Percentiles rank a stretch among this genome's conserved stretches.
Conservation (phyloP, 37 sponge, comb jelly and placozoan species). For the Aplysina aerophoba region DNA sequence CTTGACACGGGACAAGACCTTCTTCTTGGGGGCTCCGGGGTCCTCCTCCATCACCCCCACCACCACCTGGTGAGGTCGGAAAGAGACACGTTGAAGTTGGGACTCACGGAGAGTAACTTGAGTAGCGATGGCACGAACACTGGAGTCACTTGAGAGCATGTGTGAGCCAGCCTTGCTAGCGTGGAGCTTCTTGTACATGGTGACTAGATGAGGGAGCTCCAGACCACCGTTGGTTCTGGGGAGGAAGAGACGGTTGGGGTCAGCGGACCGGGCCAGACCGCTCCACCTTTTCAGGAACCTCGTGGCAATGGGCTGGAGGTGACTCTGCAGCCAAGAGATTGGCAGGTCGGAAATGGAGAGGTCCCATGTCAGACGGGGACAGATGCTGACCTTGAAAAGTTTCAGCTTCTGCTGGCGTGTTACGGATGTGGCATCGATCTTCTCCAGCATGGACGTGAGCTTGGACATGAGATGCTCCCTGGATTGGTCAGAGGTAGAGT, state of each 20-base stretch:
- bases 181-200: slow-evolving; percentile 20
- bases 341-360: slow-evolving; percentile 15
- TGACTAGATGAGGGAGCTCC: not conserved
- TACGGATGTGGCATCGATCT: not conserved
- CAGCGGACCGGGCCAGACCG: not conserved
- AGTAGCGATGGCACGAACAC: not conserved
- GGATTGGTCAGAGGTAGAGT: not conserved
- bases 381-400: slow-evolving; percentile 19
- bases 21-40: not conserved
- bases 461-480: too few species aligned
- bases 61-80: not conserved
- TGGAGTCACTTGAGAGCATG: not conserved
- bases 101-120: not conserved
- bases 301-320: slow-evolving; percentile 36
- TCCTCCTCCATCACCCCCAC: not conserved
- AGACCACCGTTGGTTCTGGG: slow-evolving; percentile 19
- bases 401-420: not conserved
- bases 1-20: not conserved
- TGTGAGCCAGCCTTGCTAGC: slow-evolving; percentile 1
- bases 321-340: slow-evolving; percentile 12
- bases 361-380: slow-evolving; percentile 42
- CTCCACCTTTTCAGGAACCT: slow-evolving; percentile 31
- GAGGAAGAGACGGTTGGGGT: too few species aligned
- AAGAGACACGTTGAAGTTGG: not conserved
- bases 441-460: not conserved